A percentile compares a stretch with the other conserved stretches of the same genome.
These are phyloP conservation scores for Ochropacha duplaris DNA, from an alignment of 2,888 invertebrate genomes.

Conservation along the genomic window DNA sequence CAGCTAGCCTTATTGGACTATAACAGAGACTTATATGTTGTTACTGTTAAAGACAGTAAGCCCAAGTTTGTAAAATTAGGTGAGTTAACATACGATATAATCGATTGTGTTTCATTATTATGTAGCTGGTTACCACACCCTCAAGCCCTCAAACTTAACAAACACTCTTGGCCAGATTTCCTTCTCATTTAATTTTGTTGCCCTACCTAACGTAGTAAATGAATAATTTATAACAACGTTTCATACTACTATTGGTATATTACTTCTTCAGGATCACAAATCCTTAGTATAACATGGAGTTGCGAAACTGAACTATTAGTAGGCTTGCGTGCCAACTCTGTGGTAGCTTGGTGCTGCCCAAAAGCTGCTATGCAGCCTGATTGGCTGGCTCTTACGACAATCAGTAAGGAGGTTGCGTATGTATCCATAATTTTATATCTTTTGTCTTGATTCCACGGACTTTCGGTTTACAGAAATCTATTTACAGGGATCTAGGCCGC, in stretches of 20 bases:
- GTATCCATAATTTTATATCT: constrained; percentile 13
- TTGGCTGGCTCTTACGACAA: constrained; percentile 70
- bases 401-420: constrained; percentile 71
- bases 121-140: too few relatives aligned
- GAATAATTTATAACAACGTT: too few relatives aligned
- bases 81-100: constrained; percentile 46
- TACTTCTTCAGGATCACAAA: constrained; percentile 62
- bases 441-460: neutral
- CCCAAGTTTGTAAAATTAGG: constrained; percentile 89
- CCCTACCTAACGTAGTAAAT: too few relatives aligned
- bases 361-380: constrained; percentile 66
- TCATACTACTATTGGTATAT: too few relatives aligned
- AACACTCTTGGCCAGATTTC: too few relatives aligned
- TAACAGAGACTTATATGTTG: constrained; percentile 93
- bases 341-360: constrained; percentile 77
- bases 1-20: constrained; percentile 94
- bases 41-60: constrained; percentile 86
- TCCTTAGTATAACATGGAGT: constrained; percentile 74
- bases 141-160: too few relatives aligned
- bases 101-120: too few relatives aligned
- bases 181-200: too few relatives aligned
- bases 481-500: constrained; percentile 91
- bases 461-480: neutral
- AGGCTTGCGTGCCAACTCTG: constrained; percentile 69
- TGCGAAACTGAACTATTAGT: constrained; percentile 71